Conservation (phyloP, 2,113 vertebrate species). For the Ammodytes dubius region DNA sequence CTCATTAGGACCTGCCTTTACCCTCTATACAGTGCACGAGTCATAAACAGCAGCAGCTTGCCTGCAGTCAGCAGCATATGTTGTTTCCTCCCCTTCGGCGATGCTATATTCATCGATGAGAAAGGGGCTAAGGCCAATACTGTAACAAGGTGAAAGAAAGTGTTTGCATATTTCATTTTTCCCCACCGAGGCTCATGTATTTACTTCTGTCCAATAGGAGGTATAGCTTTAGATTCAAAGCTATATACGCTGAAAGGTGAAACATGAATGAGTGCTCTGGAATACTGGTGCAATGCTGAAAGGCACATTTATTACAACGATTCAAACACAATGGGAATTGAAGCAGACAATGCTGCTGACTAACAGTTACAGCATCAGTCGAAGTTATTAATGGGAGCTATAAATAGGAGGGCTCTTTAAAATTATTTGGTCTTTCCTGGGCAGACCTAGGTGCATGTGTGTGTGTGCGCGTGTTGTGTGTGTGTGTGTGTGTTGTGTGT, state of each 20-base stretch:
- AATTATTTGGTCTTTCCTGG: conserved; percentile 5
- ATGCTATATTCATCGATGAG: conserved; percentile 39
- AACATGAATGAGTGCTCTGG: background rate
- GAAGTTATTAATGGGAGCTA: conserved; percentile 21
- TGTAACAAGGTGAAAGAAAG: conserved; percentile 16
- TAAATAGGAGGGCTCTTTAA: conserved; percentile 1
- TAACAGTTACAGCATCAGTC: conserved; percentile 9
- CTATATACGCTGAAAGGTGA: background rate
- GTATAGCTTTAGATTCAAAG: conserved; percentile 8
- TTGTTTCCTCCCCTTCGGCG: conserved; percentile 46
- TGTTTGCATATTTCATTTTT: conserved; percentile 44
- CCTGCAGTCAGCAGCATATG: conserved; percentile 70
- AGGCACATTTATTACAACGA: conserved; percentile 38
- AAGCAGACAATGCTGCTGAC: conserved; percentile 37
- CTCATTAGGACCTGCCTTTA: conserved; percentile 21
- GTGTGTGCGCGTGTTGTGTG: conserved; percentile 7
- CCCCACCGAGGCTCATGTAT: conserved; percentile 6
- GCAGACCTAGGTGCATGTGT: background rate
- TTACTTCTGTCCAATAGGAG: conserved; percentile 9
- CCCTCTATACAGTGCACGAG: conserved; percentile 6
- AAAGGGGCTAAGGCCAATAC: background rate
- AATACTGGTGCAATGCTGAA: conserved; percentile 15
- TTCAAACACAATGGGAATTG: conserved; percentile 34
- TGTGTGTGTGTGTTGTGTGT: conserved; percentile 27
- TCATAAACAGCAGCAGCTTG: conserved; percentile 49